phyloP scores from a whole-genome alignment of 1,140 invertebrate genomes.

The Phymorhynchus buccinoides region DNA sequence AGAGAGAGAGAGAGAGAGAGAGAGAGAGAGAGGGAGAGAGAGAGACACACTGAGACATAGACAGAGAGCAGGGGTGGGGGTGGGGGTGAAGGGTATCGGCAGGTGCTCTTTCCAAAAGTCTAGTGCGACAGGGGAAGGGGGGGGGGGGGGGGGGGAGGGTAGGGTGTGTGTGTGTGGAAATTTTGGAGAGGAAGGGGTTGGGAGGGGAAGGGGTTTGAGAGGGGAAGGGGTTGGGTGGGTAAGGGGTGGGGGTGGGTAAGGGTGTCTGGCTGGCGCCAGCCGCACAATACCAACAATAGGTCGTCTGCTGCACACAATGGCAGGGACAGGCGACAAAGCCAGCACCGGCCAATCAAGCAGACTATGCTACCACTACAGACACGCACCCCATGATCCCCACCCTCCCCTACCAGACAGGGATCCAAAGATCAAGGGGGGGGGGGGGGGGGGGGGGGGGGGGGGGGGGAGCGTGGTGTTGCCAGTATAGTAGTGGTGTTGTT shows the following conservation, averaged over 20 bases:
- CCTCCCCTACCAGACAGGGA: background rate
- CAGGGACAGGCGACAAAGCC: background rate
- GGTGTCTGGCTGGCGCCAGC: background rate
- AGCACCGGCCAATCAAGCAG: background rate
- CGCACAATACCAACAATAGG: background rate
- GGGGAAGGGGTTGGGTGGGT: too few species aligned
- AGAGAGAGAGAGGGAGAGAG: too few species aligned
- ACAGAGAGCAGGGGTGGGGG: background rate
- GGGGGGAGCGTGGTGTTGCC: too few species aligned
- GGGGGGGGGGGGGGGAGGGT: too few species aligned
- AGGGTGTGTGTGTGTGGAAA: background rate
- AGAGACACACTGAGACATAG: too few species aligned
- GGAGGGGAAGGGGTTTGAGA: background rate
- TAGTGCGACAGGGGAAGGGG: background rate
- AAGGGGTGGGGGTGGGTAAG: background rate
- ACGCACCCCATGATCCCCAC: background rate
- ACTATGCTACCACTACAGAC: too few species aligned
- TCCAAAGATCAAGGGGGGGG: background rate
- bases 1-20: too few species aligned
- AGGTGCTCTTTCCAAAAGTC: background rate
- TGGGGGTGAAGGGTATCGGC: background rate
- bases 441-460: background rate
- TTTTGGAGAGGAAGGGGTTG: background rate
- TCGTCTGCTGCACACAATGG: slow-evolving; percentile 6
- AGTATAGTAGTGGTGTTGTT: too few species aligned